phyloP scores from a whole-genome alignment of 2,797 vertebrate genomes.

The Psittacula echo region DNA sequence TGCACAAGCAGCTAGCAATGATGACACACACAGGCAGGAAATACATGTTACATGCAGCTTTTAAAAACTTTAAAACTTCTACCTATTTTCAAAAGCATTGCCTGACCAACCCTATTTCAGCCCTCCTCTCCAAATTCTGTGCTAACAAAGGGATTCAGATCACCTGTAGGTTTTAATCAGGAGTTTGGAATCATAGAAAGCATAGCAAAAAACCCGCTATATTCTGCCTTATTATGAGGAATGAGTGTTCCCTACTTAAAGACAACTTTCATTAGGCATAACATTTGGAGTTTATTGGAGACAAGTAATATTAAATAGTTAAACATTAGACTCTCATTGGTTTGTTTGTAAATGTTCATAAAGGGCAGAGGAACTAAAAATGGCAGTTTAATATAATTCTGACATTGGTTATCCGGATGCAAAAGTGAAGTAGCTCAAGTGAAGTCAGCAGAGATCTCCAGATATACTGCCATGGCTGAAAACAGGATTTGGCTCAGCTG shows the following conservation, averaged over 20 bases:
- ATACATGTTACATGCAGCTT: background rate
- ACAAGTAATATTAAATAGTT: background rate
- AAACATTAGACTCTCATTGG: background rate
- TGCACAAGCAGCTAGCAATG: background rate
- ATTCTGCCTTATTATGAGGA: background rate
- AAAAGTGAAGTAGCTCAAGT: background rate
- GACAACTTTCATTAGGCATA: background rate
- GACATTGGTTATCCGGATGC: rapidly evolving
- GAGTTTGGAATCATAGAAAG: background rate
- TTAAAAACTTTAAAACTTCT: background rate
- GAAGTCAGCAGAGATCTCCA: background rate
- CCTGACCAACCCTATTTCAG: background rate
- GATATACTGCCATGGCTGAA: background rate
- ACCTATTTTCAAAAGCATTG: background rate
- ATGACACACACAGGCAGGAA: background rate
- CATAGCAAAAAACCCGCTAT: background rate
- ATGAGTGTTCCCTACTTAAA: background rate
- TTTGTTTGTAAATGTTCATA: background rate
- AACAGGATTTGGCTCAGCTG: slow-evolving; percentile 6
- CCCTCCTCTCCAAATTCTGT: background rate
- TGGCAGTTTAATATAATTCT: background rate
- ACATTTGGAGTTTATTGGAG: background rate
- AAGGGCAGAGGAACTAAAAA: background rate
- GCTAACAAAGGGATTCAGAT: background rate
- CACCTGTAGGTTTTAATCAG: background rate